Evolutionary conservation across 2,113 vertebrate genomes (phyloP).

Genomic region (Trematomus loennbergii): DNA sequence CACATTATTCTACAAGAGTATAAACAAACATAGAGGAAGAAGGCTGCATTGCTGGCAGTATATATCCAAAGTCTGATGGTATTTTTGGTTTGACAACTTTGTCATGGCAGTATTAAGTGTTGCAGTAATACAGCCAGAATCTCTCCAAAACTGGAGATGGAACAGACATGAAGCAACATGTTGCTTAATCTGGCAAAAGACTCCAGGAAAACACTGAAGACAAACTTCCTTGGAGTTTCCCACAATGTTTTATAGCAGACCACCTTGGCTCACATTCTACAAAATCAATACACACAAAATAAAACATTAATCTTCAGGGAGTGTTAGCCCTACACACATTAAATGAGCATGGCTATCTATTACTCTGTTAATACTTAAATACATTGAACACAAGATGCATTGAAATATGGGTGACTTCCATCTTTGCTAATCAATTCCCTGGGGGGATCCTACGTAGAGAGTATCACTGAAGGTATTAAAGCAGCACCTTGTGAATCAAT

Average conservation of each 20-base stretch:
- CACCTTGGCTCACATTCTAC: neutral
- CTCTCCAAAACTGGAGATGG: neutral
- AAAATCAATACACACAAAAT: neutral
- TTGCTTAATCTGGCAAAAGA: slow-evolving; percentile 12
- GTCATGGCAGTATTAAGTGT: slow-evolving; percentile 5
- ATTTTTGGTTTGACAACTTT: slow-evolving; percentile 32
- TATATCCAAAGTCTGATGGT: slow-evolving; percentile 20
- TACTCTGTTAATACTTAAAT: neutral
- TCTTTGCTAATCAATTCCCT: neutral
- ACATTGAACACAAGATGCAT: neutral
- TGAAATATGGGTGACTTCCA: neutral
- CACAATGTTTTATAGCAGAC: neutral
- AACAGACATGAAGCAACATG: neutral
- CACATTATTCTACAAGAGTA: slow-evolving; percentile 36
- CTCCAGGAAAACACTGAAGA: neutral
- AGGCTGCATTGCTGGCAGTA: slow-evolving; percentile 15
- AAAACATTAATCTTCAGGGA: neutral
- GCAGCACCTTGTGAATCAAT: neutral
- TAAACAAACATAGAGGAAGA: slow-evolving; percentile 41
- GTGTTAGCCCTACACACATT: neutral
- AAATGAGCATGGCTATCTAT: neutral
- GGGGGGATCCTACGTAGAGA: neutral
- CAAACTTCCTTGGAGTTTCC: neutral
- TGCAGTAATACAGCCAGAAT: neutral
- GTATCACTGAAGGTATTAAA: too few species aligned